Percentiles rank a stretch among this genome's conserved stretches.
Evolutionary conservation across 2,113 vertebrate species (phyloP).

Genomic region (Muntiacus reevesi): DNA sequence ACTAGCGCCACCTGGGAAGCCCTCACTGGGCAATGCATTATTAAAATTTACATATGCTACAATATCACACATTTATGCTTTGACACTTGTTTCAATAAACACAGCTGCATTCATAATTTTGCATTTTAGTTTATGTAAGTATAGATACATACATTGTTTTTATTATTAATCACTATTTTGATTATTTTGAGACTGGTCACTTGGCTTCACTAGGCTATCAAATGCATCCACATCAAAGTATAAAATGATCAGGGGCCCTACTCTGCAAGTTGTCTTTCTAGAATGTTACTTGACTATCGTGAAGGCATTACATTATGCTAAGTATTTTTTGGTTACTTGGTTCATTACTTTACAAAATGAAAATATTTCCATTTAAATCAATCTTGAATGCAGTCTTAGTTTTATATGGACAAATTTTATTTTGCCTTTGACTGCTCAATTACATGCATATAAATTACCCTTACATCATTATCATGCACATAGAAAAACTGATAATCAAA

Average conservation of each 20-base stretch:
- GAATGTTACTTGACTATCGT: background rate
- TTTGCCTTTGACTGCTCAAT: background rate
- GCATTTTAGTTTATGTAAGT: background rate
- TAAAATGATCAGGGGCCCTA: background rate
- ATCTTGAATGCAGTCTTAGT: background rate
- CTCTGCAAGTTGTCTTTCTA: background rate
- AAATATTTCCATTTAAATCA: background rate
- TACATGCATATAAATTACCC: background rate
- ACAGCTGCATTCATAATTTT: background rate
- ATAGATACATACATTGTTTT: background rate
- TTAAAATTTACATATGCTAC: background rate
- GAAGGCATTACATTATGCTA: background rate
- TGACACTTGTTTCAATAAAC: background rate
- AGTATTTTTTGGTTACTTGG: background rate
- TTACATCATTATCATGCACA: background rate
- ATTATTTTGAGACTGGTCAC: background rate
- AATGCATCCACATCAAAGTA: background rate
- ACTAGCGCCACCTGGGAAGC: background rate
- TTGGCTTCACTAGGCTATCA: background rate
- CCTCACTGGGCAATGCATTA: background rate
- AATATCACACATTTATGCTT: background rate
- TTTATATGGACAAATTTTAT: background rate
- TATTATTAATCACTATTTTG: background rate
- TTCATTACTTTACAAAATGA: background rate
- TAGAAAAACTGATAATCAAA: conserved; percentile 45